phyloP scores from a whole-genome alignment of 2,113 vertebrate genomes.

The Erpornis zantholeuca region DNA sequence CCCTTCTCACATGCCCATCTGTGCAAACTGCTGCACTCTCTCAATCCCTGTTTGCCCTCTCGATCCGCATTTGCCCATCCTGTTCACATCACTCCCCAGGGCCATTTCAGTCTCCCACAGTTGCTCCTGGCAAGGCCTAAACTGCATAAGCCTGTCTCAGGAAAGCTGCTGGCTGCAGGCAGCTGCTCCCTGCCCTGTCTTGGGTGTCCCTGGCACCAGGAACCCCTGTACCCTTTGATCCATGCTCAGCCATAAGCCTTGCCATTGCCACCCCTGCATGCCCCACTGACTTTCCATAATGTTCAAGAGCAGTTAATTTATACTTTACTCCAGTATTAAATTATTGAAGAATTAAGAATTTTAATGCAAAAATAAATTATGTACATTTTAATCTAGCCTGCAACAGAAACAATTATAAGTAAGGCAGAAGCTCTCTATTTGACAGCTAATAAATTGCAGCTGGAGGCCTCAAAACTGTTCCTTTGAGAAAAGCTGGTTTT shows the following conservation, averaged over 20 bases:
- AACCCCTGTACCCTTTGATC: background rate
- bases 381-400: background rate
- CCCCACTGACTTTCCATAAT: background rate
- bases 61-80: background rate
- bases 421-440: background rate
- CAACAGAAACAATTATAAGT: background rate
- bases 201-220: too few species aligned
- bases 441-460: background rate
- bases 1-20: accelerated
- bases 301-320: background rate
- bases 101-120: background rate
- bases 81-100: background rate
- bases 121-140: background rate
- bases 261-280: background rate
- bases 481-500: background rate
- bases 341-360: background rate
- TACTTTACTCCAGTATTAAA: background rate
- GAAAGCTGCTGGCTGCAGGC: background rate
- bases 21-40: background rate
- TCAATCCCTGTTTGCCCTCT: background rate
- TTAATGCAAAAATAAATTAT: background rate
- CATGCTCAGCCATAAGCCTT: background rate
- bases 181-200: background rate
- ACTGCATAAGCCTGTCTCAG: background rate
- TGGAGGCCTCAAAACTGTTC: background rate